Evolutionary conservation across 2,797 vertebrate genomes (phyloP), one percentile per base, ranked within the genome.

Genomic region (Furcifer pardalis): DNA sequence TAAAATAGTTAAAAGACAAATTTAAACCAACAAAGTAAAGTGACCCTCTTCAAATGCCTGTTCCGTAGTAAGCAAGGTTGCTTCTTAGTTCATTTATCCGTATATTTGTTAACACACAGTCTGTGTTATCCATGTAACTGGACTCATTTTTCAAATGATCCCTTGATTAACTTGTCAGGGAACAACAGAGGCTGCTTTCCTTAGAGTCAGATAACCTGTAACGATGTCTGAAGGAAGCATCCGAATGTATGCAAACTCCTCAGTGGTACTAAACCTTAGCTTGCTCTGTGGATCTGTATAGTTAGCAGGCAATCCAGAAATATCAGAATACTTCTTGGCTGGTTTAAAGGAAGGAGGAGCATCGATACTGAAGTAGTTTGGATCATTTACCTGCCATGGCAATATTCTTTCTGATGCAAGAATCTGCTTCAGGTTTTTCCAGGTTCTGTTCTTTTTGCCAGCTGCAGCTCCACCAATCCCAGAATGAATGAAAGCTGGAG

Each of bases 341-440:
- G 99, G 98, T 90, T 98, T 99, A 94, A 99, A 96, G 69, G 98
- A 99, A 65, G 97, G 98, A 90, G 97, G 98, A 62, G 98, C 97
- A 89, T 99, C 99, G 77, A 99, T 98, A 94, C 87, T 98, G 94
- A 97, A 99, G 91, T 99, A 99, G 96, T 95, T 98, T 79, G 98
- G 98, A 96, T 99, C 98, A 56, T 94, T 97, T 88, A 98, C 95
- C 95, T 98, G 98, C 99, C 98, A 99, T n/a, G 98, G 97, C 92
- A 99, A 96, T 56, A 97, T 96, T 93, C 97, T 97, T 97, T 99
- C 99, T 69, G 97, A 96, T 90, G 97, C 96, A 84, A 99, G 96
- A 94, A 99, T 99, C 95, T 99, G 99, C 95, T 99, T 99, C 84
- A 99, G 97, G 94, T 99, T 99, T 95, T 99, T 99, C 98, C 99